Conservation (phyloP, 1,140 invertebrate genomes). For the Alviniconcha marisindica region DNA sequence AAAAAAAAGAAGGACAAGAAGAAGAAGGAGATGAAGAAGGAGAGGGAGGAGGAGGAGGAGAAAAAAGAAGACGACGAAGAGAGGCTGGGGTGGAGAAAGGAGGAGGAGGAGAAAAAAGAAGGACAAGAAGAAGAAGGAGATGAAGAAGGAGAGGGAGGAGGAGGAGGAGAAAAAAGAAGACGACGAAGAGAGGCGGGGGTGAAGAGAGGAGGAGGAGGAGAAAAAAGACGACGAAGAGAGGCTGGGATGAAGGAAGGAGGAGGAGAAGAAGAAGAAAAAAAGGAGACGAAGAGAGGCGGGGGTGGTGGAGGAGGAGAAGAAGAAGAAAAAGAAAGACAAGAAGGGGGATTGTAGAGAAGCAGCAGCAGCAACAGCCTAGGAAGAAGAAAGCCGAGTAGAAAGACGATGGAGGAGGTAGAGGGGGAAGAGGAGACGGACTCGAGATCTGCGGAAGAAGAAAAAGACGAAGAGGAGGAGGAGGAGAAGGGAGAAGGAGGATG, state of each 20-base stretch:
- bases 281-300: not conserved
- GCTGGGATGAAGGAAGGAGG: not conserved
- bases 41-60: not conserved
- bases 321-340: not conserved
- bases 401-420: not conserved
- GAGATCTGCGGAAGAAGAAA: not conserved
- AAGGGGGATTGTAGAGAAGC: not conserved
- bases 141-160: not conserved
- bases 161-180: too few species aligned
- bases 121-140: not conserved
- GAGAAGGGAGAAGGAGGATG: not conserved
- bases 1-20: not conserved
- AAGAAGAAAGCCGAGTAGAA: not conserved
- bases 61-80: not conserved
- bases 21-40: not conserved
- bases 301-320: constrained; percentile 4
- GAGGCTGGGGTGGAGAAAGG: not conserved
- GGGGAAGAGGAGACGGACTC: not conserved
- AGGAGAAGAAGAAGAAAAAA: not conserved
- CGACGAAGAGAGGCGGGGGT: too few species aligned
- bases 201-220: too few species aligned
- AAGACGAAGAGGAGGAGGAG: not conserved
- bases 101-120: not conserved
- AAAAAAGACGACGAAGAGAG: not conserved
- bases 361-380: not conserved